Evolutionary conservation across 2,113 vertebrate genomes (phyloP), one percentile per base, ranked within the genome.

Genomic region (Ptilonorhynchus violaceus): DNA sequence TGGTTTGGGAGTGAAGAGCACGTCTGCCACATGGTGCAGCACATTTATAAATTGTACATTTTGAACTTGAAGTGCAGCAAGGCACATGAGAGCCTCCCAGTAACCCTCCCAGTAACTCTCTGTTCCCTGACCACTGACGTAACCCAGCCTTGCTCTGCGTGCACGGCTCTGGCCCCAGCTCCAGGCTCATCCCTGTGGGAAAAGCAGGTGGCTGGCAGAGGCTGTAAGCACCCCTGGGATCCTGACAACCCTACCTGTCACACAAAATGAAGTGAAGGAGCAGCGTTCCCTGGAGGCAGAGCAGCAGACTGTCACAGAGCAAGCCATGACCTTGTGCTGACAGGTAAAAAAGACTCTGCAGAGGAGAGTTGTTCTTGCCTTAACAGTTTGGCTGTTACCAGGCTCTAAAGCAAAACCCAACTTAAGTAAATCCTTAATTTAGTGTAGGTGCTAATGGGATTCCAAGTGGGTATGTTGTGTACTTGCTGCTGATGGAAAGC

Each of bases 391-490:
- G 92, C 88, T 96, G 93, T 92, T 96, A 78, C 59, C 83, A 95
- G 47, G 73, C 95, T 93, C 76, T 77, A 31, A 88, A 94, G 91
- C 92, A 94, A 94, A 93, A 89, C 88, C 76, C 84, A 82, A 35
- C 89, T 88, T 49, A 94, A 95, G 73, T 60, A 75, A 87, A 88
- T 89, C 92, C 93, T 95, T 95, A 94, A 93, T 94, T 95, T 91
- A 97, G 91, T 95, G 88, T 52, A 96, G 58, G 95, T 96, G 95
- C 93, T 96, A 94, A 96, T 96, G 86, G 93, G 69, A 96, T 97
- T 96, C 96, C 77, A 94, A 96, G 89, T 91, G 93, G 91, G 93
- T 93, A 96, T 94, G 92, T 97, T 96, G 92, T 96, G 89, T 96
- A 50, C 84, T 96, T 81, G 93, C 93, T 93, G 96, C 92, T 96